Evolutionary conservation across 2,113 vertebrate genomes (phyloP).

Genomic region (Coryphaenoides rupestris): DNA sequence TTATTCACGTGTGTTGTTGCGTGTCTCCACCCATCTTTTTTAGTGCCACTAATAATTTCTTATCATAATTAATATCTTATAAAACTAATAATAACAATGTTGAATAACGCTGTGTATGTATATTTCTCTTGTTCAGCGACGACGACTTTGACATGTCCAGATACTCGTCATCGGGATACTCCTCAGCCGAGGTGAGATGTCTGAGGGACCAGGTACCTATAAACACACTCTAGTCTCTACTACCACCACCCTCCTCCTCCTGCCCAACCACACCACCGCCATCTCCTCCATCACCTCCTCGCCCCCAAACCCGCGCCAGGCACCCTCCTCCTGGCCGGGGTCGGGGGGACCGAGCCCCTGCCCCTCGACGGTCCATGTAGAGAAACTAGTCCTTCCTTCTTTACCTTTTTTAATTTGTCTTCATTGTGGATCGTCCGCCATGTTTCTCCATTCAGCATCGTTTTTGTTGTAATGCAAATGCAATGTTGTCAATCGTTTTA

Average conservation of each 20-base stretch:
- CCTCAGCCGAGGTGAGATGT: constrained; percentile 98
- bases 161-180: constrained; percentile 98
- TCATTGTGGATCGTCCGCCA: not conserved
- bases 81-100: too few species aligned
- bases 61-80: too few species aligned
- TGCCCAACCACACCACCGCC: constrained; percentile 25
- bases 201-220: constrained; percentile 77
- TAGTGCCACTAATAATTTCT: too few species aligned
- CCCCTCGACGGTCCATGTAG: not conserved
- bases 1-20: too few species aligned
- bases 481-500: not conserved
- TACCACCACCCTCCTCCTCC: constrained; percentile 37
- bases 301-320: constrained; percentile 34
- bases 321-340: constrained; percentile 22
- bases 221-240: constrained; percentile 53
- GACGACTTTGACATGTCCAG: constrained; percentile 99
- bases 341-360: not conserved
- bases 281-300: constrained; percentile 42
- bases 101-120: too few species aligned
- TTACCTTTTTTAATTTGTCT: too few species aligned
- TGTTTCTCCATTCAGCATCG: not conserved
- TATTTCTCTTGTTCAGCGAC: constrained; percentile 76
- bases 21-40: too few species aligned
- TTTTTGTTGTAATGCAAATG: constrained; percentile 3
- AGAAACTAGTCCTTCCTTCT: too few species aligned